phyloP scores from a whole-genome alignment of 2,113 vertebrate species.

The Saccopteryx bilineata region DNA sequence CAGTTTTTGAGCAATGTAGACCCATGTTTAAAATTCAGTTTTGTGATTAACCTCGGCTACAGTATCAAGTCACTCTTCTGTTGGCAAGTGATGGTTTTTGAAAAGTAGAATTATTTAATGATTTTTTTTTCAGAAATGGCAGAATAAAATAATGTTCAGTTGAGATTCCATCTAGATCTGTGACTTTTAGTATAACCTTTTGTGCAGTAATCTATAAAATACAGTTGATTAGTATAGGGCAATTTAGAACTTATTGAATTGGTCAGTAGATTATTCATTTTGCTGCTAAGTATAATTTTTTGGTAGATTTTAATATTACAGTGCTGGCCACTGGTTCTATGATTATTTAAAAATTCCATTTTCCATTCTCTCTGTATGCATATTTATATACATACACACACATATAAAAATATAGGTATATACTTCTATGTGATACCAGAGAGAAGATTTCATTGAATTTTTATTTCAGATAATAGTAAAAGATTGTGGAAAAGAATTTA shows the following conservation, averaged over 20 bases:
- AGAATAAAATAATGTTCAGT: constrained; percentile 50
- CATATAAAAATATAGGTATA: not conserved
- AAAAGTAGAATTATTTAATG: constrained; percentile 26
- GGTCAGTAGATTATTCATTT: constrained; percentile 84
- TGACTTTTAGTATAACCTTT: not conserved
- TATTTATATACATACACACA: not conserved
- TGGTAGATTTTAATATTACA: constrained; percentile 86
- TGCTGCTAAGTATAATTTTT: constrained; percentile 87
- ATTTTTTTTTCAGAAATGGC: constrained; percentile 9
- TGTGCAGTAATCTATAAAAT: constrained; percentile 50
- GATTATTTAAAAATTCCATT: constrained; percentile 82
- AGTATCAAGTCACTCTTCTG: not conserved
- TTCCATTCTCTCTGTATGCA: not conserved
- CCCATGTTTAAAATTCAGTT: constrained; percentile 19
- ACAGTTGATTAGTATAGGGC: constrained; percentile 32
- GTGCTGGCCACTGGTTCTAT: constrained; percentile 83
- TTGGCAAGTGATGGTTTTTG: constrained; percentile 24
- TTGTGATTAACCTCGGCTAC: constrained; percentile 21
- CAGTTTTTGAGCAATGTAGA: constrained; percentile 3
- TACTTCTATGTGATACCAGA: constrained; percentile 53
- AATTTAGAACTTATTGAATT: constrained; percentile 61
- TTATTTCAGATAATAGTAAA: constrained; percentile 57
- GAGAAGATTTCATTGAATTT: constrained; percentile 55
- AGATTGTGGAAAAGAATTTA: constrained; percentile 51
- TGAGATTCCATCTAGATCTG: constrained; percentile 1